Base-by-base conservation (phyloP, 2,888 invertebrate genomes). In the Nymphalis urticae region DNA sequence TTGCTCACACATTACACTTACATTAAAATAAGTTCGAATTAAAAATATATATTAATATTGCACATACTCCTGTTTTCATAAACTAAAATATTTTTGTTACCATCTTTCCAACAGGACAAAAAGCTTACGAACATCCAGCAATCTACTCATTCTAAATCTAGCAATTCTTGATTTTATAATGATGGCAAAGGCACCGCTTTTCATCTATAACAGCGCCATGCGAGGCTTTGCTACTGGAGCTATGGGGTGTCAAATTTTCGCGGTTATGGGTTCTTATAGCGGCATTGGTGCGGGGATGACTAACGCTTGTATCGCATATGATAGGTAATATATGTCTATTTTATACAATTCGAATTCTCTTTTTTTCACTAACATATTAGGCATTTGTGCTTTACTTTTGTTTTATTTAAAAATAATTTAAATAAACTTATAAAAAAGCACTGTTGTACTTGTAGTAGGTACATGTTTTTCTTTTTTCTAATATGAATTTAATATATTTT, bases 101-200 rank as follows among this genome's bases (percentile, higher is more conserved):
- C 10, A 53, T 68, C 9, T 61, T 19, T 58, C 17, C 50, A 24
- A 56, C 85, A 96, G 96, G 66, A 95, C 96, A 64, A 95, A 96
- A 87, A 93, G 94, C 72, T 88, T 96, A 63, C 93, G 96, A 75
- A 96, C 96, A 0, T 96, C 97, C 2, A 97, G 97, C 60, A 97
- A 97, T 81, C 94, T 97, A 81, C 95, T 97, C 71, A 97, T 97
- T 16, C 94, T 97, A 63, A 97, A 97, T 85, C 86, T 97, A 82
- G 96, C 97, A 0, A 89, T 97, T 69, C 95, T 96, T 77, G 97
- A 97, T 87, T 97, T 97, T 79, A 87, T 97, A 47, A 97, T 97
- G 97, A 97, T 97, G 97, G 85, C 94, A 48, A 97, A 97, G 88
- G 94, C 97, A 0, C 97, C 97, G 0, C 95, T 97, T 74, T 97